Conservation (phyloP, 2,113 vertebrate genomes). For the Pteronura brasiliensis region DNA sequence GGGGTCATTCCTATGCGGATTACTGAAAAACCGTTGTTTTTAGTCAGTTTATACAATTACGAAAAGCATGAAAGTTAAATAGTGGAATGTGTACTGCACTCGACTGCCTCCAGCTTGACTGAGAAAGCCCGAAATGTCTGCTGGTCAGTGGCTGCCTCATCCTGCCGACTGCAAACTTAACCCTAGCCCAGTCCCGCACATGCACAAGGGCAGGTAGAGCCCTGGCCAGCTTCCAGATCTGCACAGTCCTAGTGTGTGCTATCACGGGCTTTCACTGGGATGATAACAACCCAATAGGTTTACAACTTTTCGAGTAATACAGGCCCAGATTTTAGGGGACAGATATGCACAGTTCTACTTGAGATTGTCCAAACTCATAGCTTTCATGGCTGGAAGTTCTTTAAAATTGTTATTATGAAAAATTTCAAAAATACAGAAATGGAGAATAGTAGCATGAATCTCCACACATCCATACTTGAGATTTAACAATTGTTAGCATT, state of each 20-base stretch:
- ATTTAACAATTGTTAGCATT: not conserved
- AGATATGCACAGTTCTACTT: not conserved
- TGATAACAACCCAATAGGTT: not conserved
- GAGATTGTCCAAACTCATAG: not conserved
- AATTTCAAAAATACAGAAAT: not conserved
- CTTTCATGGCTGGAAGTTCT: not conserved
- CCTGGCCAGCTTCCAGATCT: no score
- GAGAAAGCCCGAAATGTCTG: not conserved
- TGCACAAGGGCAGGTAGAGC: not conserved
- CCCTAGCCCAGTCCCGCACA: accelerated
- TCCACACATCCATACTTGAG: not conserved
- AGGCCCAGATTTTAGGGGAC: not conserved
- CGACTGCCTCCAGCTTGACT: not conserved
- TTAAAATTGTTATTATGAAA: not conserved
- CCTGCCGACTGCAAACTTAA: not conserved
- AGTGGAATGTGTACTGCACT: not conserved
- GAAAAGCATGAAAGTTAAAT: not conserved
- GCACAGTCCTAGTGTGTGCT: not conserved
- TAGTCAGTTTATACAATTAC: not conserved
- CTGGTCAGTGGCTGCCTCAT: not conserved
- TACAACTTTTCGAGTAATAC: not conserved
- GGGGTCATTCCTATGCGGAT: not conserved
- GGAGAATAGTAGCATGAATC: not conserved
- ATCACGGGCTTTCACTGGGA: not conserved
- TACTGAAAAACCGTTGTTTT: not conserved